Evolutionary conservation across 1,140 invertebrate species (phyloP).

Genomic region (Cardiocondyla obscurior): DNA sequence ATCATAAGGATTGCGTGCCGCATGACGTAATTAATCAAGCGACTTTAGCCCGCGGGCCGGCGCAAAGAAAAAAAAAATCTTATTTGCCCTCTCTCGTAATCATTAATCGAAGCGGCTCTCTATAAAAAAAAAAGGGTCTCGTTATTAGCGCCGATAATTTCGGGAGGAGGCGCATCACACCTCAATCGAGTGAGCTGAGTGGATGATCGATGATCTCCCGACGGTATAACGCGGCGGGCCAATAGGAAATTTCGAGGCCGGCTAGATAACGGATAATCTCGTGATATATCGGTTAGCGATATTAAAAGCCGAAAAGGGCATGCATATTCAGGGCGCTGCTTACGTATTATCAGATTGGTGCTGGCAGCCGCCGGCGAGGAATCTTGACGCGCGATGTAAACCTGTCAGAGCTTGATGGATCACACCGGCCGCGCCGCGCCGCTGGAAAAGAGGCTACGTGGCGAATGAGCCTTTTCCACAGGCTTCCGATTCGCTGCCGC

Average conservation of each 20-base stretch:
- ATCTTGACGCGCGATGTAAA: conserved; percentile 80
- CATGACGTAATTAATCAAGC: conserved; percentile 44
- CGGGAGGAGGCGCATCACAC: background rate
- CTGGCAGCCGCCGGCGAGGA: conserved; percentile 70
- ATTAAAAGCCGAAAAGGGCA: conserved; percentile 79
- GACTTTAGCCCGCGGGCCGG: background rate
- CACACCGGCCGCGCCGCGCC: conserved; percentile 59
- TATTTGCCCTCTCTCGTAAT: background rate
- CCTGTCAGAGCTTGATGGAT: conserved; percentile 81
- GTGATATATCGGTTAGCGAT: conserved; percentile 78
- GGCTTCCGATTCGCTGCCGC: conserved; percentile 43
- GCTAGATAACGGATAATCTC: conserved; percentile 73
- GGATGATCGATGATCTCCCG: conserved; percentile 76
- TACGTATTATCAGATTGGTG: conserved; percentile 80
- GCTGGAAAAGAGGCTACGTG: conserved; percentile 70
- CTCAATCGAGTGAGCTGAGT: conserved; percentile 59
- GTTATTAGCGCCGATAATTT: conserved; percentile 32
- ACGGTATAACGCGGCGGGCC: conserved; percentile 57
- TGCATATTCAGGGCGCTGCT: conserved; percentile 80
- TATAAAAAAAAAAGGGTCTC: background rate
- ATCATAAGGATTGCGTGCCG: conserved; percentile 42
- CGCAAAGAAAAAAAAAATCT: conserved; percentile 28
- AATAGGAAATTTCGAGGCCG: conserved; percentile 73
- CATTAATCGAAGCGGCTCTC: background rate
- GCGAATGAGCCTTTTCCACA: conserved; percentile 38